Conservation (phyloP, 2,797 vertebrate species). For the Sebastes minor region DNA sequence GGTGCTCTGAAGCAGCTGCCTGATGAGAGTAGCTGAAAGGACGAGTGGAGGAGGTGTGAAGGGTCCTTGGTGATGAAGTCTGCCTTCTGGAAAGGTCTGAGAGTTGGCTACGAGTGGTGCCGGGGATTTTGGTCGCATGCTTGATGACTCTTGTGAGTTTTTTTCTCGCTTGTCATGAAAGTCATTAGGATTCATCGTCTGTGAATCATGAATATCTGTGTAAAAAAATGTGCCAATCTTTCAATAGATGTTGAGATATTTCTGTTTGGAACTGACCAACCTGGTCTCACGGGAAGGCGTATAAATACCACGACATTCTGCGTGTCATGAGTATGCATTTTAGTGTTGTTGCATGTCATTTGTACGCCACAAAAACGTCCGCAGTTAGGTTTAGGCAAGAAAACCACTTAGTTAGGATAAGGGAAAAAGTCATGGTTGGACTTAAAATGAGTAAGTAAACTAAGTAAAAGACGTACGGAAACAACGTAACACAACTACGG, state of each 20-base stretch:
- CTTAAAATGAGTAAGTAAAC: too few relatives aligned
- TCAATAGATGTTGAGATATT: neutral
- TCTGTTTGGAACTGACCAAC: neutral
- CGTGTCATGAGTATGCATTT: too few relatives aligned
- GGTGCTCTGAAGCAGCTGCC: neutral
- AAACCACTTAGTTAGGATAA: too few relatives aligned
- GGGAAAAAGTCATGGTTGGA: too few relatives aligned
- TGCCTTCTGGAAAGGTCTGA: neutral
- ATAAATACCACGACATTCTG: too few relatives aligned
- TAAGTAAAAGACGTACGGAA: too few relatives aligned
- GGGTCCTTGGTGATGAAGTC: neutral
- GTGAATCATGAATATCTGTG: neutral
- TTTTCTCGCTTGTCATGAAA: neutral
- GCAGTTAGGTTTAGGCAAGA: too few relatives aligned
- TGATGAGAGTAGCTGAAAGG: neutral
- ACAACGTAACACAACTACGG: too few relatives aligned
- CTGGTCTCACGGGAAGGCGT: rapidly evolving
- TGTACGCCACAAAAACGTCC: too few relatives aligned
- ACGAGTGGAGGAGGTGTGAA: neutral
- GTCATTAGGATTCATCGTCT: neutral
- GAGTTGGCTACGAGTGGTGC: neutral
- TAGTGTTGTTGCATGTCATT: too few relatives aligned
- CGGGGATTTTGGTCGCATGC: neutral
- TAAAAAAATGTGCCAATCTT: neutral
- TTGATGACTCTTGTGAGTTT: neutral